These are phyloP conservation scores for Drosophila suzukii DNA, from an alignment of 1,140 invertebrate species.

Conservation along the genomic window DNA sequence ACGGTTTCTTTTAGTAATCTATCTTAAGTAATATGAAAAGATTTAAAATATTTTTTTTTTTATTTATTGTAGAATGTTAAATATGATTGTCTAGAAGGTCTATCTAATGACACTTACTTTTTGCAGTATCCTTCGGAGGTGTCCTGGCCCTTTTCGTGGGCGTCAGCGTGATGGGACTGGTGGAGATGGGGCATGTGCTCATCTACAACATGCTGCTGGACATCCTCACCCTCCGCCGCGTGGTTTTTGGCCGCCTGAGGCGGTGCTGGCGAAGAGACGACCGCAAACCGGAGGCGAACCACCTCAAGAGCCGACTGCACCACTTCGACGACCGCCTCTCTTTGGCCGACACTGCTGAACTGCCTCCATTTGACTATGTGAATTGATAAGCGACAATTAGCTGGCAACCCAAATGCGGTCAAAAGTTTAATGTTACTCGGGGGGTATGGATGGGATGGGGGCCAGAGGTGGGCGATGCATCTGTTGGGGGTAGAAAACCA, in stretches of 20 bases:
- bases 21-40: no score
- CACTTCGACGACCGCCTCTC: slow-evolving; percentile 46
- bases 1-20: no score
- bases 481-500: slow-evolving; percentile 66
- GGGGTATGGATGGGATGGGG: not conserved
- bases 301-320: slow-evolving; percentile 2
- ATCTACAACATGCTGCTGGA: slow-evolving; percentile 52
- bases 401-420: slow-evolving; percentile 65
- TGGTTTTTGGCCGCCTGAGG: slow-evolving; percentile 25
- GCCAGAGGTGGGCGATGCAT: slow-evolving; percentile 1
- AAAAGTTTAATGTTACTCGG: slow-evolving; percentile 74
- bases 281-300: slow-evolving; percentile 7
- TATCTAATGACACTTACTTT: no score
- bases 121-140: slow-evolving; percentile 72
- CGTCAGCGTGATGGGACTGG: slow-evolving; percentile 59
- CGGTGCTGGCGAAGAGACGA: slow-evolving; percentile 12
- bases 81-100: no score
- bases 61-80: no score
- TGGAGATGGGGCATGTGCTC: slow-evolving; percentile 59
- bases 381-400: slow-evolving; percentile 75
- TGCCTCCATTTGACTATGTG: slow-evolving; percentile 62
- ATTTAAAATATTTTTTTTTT: no score
- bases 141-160: slow-evolving; percentile 70
- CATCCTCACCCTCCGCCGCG: slow-evolving; percentile 26
- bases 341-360: slow-evolving; percentile 60